These are phyloP conservation scores for Falco naumanni DNA, from an alignment of 2,797 vertebrate genomes.

Conservation along the genomic window DNA sequence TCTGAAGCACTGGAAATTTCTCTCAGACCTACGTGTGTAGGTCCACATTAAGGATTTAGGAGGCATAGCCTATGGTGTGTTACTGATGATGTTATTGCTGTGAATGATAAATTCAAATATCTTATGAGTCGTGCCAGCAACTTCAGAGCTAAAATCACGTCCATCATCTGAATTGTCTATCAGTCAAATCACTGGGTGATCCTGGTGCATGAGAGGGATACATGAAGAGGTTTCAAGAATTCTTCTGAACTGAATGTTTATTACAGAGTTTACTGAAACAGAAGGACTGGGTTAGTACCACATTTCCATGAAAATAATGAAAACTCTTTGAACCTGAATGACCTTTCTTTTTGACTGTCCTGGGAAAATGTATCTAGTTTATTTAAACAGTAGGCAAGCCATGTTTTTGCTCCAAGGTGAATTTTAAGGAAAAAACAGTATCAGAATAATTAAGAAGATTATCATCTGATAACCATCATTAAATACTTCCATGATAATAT, in stretches of 20 bases:
- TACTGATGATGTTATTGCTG: neutral
- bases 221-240: neutral
- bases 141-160: neutral
- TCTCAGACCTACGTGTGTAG: neutral
- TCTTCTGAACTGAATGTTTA: neutral
- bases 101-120: neutral
- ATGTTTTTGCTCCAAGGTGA: neutral
- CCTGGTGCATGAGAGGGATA: neutral
- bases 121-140: neutral
- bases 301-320: neutral
- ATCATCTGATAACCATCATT: neutral
- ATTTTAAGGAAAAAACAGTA: neutral
- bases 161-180: neutral
- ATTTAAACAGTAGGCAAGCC: neutral
- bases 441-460: conserved; percentile 15
- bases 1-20: neutral
- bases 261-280: neutral
- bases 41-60: neutral
- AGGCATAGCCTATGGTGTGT: neutral
- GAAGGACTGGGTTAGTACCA: fast-evolving
- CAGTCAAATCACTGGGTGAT: neutral
- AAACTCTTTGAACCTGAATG: neutral
- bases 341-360: neutral
- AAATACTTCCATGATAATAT: neutral
- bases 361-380: neutral